These are phyloP conservation scores for Cerastis leucographa DNA, from an alignment of 2,888 invertebrate genomes.

Conservation along the genomic window DNA sequence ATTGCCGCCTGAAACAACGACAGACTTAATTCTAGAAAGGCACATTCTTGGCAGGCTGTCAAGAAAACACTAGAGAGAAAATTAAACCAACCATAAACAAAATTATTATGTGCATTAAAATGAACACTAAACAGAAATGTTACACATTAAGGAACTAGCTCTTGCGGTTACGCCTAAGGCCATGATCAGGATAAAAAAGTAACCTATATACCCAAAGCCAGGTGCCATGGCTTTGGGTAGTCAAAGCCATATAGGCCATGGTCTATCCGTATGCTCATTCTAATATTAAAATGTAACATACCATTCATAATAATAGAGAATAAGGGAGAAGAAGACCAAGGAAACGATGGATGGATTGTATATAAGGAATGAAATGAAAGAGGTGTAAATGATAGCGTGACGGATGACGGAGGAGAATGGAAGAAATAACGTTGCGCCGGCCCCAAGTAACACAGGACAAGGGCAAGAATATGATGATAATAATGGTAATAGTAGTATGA, in stretches of 20 bases:
- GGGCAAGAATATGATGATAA: too few species aligned
- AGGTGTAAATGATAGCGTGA: too few species aligned
- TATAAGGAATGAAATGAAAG: too few species aligned
- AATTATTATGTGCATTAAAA: constrained; percentile 7
- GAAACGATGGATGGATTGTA: too few species aligned
- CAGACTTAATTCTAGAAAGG: background rate
- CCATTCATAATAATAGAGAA: background rate
- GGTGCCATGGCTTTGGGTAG: too few species aligned
- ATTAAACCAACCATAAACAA: background rate
- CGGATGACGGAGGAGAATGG: too few species aligned
- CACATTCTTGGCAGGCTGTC: background rate
- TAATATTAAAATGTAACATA: background rate
- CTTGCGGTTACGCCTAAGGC: background rate
- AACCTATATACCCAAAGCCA: background rate
- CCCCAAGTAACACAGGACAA: too few species aligned
- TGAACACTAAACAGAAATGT: background rate
- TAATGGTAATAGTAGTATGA: background rate
- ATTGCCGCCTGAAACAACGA: background rate
- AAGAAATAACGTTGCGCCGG: too few species aligned
- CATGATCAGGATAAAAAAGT: constrained; percentile 1
- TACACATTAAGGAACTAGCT: background rate
- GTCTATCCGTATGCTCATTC: background rate
- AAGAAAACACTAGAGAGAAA: constrained; percentile 17
- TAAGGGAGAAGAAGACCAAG: background rate
- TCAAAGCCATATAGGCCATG: too few species aligned